Percentiles rank a stretch among this genome's conserved stretches.
Conservation (phyloP, 1,140 invertebrate genomes). For the Procambarus clarkii region DNA sequence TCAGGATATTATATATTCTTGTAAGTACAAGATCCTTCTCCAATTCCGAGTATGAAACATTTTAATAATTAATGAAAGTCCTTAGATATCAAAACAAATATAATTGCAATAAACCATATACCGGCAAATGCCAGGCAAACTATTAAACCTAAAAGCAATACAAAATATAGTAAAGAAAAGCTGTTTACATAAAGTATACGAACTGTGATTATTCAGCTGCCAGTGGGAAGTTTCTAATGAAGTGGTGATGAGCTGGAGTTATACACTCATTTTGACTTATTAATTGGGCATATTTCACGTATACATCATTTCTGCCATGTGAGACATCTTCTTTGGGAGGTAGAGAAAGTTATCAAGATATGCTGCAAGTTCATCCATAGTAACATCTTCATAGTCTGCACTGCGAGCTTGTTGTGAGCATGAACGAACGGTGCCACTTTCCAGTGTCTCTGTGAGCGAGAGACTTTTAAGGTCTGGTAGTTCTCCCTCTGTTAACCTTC, state of each 20-base stretch:
- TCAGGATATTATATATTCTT: neutral
- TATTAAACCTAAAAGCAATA: no score
- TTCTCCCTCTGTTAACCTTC: conserved; percentile 48
- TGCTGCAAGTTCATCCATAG: conserved; percentile 92
- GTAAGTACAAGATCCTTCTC: neutral
- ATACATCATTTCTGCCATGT: conserved; percentile 98
- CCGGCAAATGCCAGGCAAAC: no score
- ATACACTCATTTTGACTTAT: neutral
- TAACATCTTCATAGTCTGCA: conserved; percentile 80
- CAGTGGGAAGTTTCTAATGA: neutral
- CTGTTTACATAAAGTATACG: neutral
- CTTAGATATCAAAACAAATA: neutral
- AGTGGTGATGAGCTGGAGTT: neutral
- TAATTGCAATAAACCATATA: no score
- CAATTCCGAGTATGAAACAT: neutral
- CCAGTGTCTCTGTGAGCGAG: conserved; percentile 38
- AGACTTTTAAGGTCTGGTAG: conserved; percentile 66
- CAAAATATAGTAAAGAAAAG: neutral
- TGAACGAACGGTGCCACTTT: conserved; percentile 13
- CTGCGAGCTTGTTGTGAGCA: conserved; percentile 70
- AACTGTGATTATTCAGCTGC: neutral
- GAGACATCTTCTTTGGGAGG: conserved; percentile 96
- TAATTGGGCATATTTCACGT: conserved; percentile 80
- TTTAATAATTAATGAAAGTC: neutral
- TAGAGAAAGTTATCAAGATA: conserved; percentile 95